Conservation (phyloP, 2,797 vertebrate genomes). For the Acanthurus tractus region DNA sequence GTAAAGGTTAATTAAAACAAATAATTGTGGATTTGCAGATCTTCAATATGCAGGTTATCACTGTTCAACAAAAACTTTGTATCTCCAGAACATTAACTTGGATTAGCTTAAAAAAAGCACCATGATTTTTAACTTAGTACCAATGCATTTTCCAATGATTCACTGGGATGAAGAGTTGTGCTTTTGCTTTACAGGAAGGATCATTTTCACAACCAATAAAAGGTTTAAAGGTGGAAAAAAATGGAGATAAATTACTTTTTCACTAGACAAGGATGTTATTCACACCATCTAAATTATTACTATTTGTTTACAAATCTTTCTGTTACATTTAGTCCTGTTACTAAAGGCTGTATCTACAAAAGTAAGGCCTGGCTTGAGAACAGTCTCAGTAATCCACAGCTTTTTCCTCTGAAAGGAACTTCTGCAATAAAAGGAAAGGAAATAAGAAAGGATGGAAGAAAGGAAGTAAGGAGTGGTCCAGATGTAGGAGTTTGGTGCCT, state of each 20-base stretch:
- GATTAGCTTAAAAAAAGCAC: slow-evolving; percentile 8
- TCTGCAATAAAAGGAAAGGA: background rate
- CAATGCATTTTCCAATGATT: background rate
- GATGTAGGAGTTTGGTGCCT: slow-evolving; percentile 41
- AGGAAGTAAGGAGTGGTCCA: slow-evolving; percentile 23
- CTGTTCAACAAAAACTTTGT: background rate
- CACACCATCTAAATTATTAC: background rate
- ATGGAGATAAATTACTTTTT: background rate
- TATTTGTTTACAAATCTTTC: background rate
- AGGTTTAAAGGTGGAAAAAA: background rate
- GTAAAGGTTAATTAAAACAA: background rate
- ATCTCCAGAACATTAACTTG: slow-evolving; percentile 6
- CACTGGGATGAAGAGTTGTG: background rate
- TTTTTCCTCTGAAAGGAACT: background rate
- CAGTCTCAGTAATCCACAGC: slow-evolving; percentile 20
- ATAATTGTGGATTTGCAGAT: background rate
- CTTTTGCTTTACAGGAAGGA: background rate
- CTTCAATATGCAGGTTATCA: background rate
- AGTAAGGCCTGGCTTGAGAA: slow-evolving; percentile 43
- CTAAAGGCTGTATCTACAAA: too few species aligned
- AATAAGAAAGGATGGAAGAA: background rate
- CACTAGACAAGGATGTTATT: background rate
- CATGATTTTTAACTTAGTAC: background rate
- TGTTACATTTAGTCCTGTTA: too few species aligned
- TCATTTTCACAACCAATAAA: background rate